Base-by-base conservation (phyloP, 2,797 vertebrate genomes). In the Tiaroga cobitis region DNA sequence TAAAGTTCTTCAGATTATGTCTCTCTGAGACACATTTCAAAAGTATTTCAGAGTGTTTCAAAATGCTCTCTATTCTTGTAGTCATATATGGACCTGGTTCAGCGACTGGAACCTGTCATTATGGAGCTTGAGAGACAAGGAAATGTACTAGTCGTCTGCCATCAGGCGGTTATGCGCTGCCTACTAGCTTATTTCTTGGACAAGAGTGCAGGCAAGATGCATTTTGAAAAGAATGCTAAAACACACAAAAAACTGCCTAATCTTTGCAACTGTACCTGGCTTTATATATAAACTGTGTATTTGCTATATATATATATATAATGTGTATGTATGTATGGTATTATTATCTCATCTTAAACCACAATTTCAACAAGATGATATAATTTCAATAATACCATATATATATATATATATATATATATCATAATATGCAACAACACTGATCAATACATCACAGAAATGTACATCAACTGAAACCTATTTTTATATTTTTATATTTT, bases 121-220 rank as follows among this genome's bases (percentile, higher is more conserved):
- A 99, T 99, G 98, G 98, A 99, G 92, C 91, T 99, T 32, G 98
- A 99, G 86, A 93, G 97, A 7, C 98, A 99, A 82, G 97, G 97
- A 63, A 98, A 98, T 0, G 96, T 99, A 87, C 92, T 99, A 10
- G 98, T 99, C 19, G 93, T 99, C 92, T 96, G 96, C 90, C 98
- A 99, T 92, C 98, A 99, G 93, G 98, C 98, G 0, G 98, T 99
- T 85, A 98, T 99, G 98, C 96, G 98, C 89, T 99, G 98, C 87
- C 95, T 99, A 34, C 92, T 99, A 72, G 98, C 98, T 86, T 99
- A 98, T 94, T 99, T 99, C 91, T 94, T 99, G 88, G 97, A 99
- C 93, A 98, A 99, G 92, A 96, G 94, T 7, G 98, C 97, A 96
- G 98, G 98, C 98, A 90, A 72, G 43, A 63, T 15, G n/a, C 51